Percentiles rank a stretch among this genome's conserved stretches.
These are phyloP conservation scores for Girardinus metallicus DNA, from an alignment of 2,797 vertebrate species.

Conservation along the genomic window DNA sequence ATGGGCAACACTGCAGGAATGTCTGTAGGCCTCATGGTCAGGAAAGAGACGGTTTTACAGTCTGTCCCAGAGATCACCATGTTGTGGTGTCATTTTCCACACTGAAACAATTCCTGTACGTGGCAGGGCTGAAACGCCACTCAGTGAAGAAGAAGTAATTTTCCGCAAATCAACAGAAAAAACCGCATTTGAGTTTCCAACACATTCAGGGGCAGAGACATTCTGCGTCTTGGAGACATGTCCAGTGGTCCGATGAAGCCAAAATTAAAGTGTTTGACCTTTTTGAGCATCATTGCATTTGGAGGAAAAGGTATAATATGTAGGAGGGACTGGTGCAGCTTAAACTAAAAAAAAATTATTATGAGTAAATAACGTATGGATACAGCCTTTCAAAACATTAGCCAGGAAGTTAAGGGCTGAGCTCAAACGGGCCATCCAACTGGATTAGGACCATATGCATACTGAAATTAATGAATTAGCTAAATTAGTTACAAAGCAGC, in stretches of 20 bases:
- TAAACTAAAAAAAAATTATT: too few relatives aligned
- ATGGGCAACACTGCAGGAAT: not conserved
- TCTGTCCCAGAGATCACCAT: not conserved
- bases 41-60: not conserved
- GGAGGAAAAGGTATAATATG: too few relatives aligned
- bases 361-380: too few relatives aligned
- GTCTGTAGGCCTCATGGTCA: not conserved
- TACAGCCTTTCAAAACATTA: too few relatives aligned
- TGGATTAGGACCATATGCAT: too few relatives aligned
- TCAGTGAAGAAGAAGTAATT: not conserved
- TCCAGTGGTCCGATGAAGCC: not conserved
- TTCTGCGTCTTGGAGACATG: not conserved
- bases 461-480: too few relatives aligned
- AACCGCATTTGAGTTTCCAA: not conserved
- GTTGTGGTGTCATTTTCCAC: not conserved
- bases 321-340: too few relatives aligned
- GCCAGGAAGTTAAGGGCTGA: too few relatives aligned
- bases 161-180: not conserved
- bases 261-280: not conserved
- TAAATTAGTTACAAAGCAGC: too few relatives aligned
- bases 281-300: too few relatives aligned
- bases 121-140: not conserved
- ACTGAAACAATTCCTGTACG: not conserved
- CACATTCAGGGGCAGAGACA: not conserved
- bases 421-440: too few relatives aligned